Conservation (phyloP, 2,113 vertebrate genomes). For the Proteles cristata region DNA sequence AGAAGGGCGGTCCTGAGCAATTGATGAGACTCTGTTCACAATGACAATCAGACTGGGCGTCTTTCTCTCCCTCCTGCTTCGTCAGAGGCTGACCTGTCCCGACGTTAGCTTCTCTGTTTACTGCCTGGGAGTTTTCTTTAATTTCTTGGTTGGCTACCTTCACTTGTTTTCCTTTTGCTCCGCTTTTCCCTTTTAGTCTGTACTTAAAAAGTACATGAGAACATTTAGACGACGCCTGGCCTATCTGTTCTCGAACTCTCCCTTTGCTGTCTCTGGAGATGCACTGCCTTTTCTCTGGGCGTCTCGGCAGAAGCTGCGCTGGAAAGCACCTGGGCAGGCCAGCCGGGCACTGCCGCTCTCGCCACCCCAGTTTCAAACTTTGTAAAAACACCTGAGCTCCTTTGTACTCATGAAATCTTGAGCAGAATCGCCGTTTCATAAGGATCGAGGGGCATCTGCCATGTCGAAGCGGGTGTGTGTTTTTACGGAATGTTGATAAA, state of each 20-base stretch:
- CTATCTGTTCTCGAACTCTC: neutral
- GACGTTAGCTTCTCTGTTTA: neutral
- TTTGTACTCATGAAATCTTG: neutral
- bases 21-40: accelerated
- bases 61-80: neutral
- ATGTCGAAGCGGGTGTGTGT: neutral
- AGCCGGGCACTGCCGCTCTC: too few relatives aligned
- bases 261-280: neutral
- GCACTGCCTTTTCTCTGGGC: neutral
- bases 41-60: neutral
- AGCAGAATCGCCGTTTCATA: neutral
- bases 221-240: neutral
- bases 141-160: neutral
- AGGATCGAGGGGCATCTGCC: too few relatives aligned
- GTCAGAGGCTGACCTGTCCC: neutral
- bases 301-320: neutral
- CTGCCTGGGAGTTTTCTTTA: neutral
- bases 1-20: neutral
- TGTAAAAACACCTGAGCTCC: neutral
- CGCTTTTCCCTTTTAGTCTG: too few relatives aligned
- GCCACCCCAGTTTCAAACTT: neutral
- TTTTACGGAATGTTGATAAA: neutral
- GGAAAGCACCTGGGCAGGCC: neutral
- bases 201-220: neutral
- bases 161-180: neutral